Conservation (phyloP, 2,888 invertebrate species). For the Mylabris sibirica region DNA sequence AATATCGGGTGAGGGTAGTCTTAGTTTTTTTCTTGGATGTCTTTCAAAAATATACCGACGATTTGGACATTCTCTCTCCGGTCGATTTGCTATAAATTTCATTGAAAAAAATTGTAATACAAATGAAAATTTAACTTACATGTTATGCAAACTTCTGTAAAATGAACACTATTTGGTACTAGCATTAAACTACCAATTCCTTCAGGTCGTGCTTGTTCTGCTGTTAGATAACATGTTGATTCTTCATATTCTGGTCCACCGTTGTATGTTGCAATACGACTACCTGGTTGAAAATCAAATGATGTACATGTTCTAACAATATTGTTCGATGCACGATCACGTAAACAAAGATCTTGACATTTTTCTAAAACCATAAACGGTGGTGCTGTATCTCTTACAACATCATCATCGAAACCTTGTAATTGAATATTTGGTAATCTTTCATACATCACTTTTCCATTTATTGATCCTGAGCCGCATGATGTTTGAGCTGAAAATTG, state of each 20-base stretch:
- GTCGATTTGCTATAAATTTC: conserved; percentile 72
- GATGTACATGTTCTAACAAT: conserved; percentile 86
- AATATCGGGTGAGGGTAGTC: conserved; percentile 79
- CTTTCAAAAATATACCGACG: conserved; percentile 88
- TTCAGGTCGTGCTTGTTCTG: conserved; percentile 87
- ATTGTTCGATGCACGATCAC: conserved; percentile 82
- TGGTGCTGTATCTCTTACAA: conserved; percentile 83
- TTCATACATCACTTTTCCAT: conserved; percentile 86
- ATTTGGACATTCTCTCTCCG: conserved; percentile 88
- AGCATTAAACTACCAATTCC: conserved; percentile 89
- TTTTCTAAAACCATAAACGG: conserved; percentile 89
- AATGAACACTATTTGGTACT: conserved; percentile 88
- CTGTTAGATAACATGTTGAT: conserved; percentile 84
- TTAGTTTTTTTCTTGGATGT: conserved; percentile 83
- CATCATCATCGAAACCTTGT: conserved; percentile 89
- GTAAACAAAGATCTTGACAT: conserved; percentile 80
- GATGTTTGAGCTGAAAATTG: conserved; percentile 81
- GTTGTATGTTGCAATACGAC: conserved; percentile 82
- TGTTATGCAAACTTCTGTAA: conserved; percentile 87
- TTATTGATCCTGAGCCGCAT: conserved; percentile 82
- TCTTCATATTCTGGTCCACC: conserved; percentile 85
- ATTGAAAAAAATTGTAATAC: conserved; percentile 18
- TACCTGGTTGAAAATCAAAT: conserved; percentile 90
- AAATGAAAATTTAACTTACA: conserved; percentile 68
- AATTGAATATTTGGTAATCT: conserved; percentile 87